A percentile compares a stretch with the other conserved stretches of the same genome.
phyloP scores from a whole-genome alignment of 2,797 vertebrate species.

The Etheostoma nigrum region DNA sequence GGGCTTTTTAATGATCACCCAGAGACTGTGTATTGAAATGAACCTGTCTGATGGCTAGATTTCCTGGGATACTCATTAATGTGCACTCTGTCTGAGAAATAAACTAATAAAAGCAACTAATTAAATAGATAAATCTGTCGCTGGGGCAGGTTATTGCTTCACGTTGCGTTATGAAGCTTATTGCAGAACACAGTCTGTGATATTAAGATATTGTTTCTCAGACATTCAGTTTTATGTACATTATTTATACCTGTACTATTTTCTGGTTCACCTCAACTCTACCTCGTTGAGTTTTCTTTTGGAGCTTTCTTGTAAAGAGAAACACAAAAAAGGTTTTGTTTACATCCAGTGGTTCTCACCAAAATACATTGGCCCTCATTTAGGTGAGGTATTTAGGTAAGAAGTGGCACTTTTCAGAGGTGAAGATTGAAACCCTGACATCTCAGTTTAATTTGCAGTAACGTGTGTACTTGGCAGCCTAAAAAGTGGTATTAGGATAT shows the following conservation, averaged over 20 bases:
- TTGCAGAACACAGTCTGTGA: neutral
- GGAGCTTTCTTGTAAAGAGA: neutral
- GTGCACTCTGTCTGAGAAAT: constrained; percentile 13
- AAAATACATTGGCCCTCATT: neutral
- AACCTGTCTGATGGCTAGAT: neutral
- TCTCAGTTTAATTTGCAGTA: no score
- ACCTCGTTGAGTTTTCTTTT: neutral
- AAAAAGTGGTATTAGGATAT: no score
- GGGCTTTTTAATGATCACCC: constrained; percentile 28
- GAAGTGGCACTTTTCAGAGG: no score
- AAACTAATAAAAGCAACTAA: constrained; percentile 30
- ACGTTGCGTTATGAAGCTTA: neutral
- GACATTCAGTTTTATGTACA: neutral
- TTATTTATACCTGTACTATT: neutral
- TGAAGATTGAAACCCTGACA: no score
- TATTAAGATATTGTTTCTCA: constrained; percentile 9
- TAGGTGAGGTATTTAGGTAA: no score
- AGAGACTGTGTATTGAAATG: neutral
- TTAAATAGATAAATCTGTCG: constrained; percentile 21
- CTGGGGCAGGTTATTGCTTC: constrained; percentile 15
- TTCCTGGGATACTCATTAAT: constrained; percentile 34
- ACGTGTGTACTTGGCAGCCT: no score
- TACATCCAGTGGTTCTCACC: neutral
- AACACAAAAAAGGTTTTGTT: neutral
- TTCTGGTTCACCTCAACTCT: neutral